Percentiles rank a stretch among this genome's conserved stretches.
Evolutionary conservation across 1,140 invertebrate species (phyloP).

Genomic region (Bombus affinis): DNA sequence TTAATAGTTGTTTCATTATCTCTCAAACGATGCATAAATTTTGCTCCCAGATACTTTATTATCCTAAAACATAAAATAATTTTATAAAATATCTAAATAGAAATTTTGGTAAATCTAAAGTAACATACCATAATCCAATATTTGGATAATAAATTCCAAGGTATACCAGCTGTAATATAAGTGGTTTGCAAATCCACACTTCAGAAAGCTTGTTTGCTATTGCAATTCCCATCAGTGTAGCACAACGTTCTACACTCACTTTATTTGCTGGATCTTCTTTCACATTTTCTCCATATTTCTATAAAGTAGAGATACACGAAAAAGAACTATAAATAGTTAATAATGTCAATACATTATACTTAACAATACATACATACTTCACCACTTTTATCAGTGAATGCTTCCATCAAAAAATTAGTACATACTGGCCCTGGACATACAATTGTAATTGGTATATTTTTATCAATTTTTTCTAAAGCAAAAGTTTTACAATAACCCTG

Average conservation of each 20-base stretch:
- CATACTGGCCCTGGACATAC: slow-evolving; percentile 90
- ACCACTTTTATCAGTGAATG: slow-evolving; percentile 87
- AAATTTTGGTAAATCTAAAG: not conserved
- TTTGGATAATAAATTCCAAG: slow-evolving; percentile 86
- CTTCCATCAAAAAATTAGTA: slow-evolving; percentile 88
- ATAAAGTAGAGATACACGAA: slow-evolving; percentile 42
- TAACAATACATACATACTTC: slow-evolving; percentile 79
- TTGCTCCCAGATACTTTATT: slow-evolving; percentile 74
- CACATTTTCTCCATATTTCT: slow-evolving; percentile 84
- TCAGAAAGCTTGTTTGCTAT: slow-evolving; percentile 90
- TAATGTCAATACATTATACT: not conserved
- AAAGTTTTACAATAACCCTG: slow-evolving; percentile 89
- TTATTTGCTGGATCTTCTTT: slow-evolving; percentile 83
- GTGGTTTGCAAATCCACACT: slow-evolving; percentile 89
- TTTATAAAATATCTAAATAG: not conserved
- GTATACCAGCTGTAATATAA: slow-evolving; percentile 86
- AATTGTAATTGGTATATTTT: slow-evolving; percentile 87
- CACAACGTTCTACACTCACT: slow-evolving; percentile 89
- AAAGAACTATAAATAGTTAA: not conserved
- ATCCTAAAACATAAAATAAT: slow-evolving; percentile 28
- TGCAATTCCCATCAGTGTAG: slow-evolving; percentile 87
- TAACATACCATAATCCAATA: slow-evolving; percentile 83
- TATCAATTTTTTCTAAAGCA: slow-evolving; percentile 84
- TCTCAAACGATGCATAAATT: slow-evolving; percentile 73
- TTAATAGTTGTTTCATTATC: slow-evolving; percentile 73